Base-by-base conservation (phyloP, 1,140 invertebrate species). In the Cydia strobilella region DNA sequence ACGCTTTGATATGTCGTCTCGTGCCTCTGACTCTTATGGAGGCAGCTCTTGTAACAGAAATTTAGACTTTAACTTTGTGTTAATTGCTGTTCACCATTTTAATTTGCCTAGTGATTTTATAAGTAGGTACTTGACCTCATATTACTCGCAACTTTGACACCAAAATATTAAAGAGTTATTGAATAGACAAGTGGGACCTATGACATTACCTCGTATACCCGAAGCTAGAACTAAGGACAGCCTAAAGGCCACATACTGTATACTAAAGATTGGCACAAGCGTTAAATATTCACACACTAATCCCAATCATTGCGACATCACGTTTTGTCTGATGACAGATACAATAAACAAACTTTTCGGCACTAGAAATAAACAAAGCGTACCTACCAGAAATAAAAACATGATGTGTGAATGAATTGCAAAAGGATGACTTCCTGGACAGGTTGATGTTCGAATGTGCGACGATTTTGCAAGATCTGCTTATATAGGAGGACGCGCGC, bases 391-490 rank as follows among this genome's bases (percentile, higher is more conserved):
- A 79, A 76, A 76, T 27, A 84, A 76, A 80, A 84, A 80, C 87
- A 91, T 91, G 81, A 75, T 20, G 72, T 71, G 31, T 69, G 72
- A 69, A 73, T 77, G 51, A 78, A 77, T 83, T 79, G 85, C 80
- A 84, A 84, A 84, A 81, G 79, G 86, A 79, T 85, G 83, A 89
- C 82, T 90, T 89, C 90, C 90, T 88, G 90, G 80, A 85, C 85
- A 83, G 84, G 82, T 81, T 84, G 82, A 87, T 83, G 83, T 88
- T 82, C 82, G 87, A 91, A 88, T 90, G 89, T 87, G 90, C 80
- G 87, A 87, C 85, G 85, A 85, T 90, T 87, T 88, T 83, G 88
- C 85, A 89, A 88, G 85, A 87, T 86, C 85, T 89, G 82, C 79
- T 89, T 90, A 87, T 91, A 89, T 89, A 90, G 84, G 79, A 79